Evolutionary conservation across 2,888 invertebrate species (phyloP).

Genomic region (Drosophila anomalata): DNA sequence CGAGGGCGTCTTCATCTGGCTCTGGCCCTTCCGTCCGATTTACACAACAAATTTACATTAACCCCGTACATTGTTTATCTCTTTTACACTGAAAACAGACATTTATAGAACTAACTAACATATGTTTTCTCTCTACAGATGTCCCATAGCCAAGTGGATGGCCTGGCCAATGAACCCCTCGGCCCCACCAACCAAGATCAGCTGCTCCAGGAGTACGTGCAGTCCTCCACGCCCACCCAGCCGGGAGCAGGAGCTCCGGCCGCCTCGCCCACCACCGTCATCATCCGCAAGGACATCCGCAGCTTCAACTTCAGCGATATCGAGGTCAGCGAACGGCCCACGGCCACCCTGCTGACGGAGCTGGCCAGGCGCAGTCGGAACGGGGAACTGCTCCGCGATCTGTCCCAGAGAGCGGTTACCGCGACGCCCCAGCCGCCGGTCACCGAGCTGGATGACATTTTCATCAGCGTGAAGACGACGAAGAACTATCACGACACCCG

Average conservation of each 20-base stretch:
- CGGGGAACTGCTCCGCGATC: slow-evolving; percentile 81
- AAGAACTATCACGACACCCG: slow-evolving; percentile 93
- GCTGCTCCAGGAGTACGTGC: slow-evolving; percentile 50
- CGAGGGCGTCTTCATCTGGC: slow-evolving; percentile 43
- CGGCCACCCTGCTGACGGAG: slow-evolving; percentile 76
- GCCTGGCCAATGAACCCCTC: slow-evolving; percentile 58
- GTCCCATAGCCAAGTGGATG: slow-evolving; percentile 61
- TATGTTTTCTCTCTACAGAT: slow-evolving; percentile 47
- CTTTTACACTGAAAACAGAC: slow-evolving; percentile 14
- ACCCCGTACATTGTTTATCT: slow-evolving; percentile 12
- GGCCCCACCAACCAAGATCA: slow-evolving; percentile 52
- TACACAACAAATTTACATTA: slow-evolving; percentile 70
- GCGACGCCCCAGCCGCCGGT: slow-evolving; percentile 86
- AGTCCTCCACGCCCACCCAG: slow-evolving; percentile 46
- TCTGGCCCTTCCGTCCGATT: slow-evolving; percentile 55
- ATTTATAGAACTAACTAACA: background rate
- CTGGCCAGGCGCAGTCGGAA: slow-evolving; percentile 81
- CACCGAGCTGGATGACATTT: slow-evolving; percentile 92
- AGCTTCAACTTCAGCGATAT: slow-evolving; percentile 84
- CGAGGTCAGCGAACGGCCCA: slow-evolving; percentile 82
- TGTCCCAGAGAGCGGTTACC: slow-evolving; percentile 83
- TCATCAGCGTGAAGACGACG: slow-evolving; percentile 98
- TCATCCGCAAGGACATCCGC: slow-evolving; percentile 83
- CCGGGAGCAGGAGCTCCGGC: slow-evolving; percentile 42
- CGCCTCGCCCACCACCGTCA: slow-evolving; percentile 78